phyloP scores from a whole-genome alignment of 2,113 vertebrate species.

The Leptodactylus fuscus region DNA sequence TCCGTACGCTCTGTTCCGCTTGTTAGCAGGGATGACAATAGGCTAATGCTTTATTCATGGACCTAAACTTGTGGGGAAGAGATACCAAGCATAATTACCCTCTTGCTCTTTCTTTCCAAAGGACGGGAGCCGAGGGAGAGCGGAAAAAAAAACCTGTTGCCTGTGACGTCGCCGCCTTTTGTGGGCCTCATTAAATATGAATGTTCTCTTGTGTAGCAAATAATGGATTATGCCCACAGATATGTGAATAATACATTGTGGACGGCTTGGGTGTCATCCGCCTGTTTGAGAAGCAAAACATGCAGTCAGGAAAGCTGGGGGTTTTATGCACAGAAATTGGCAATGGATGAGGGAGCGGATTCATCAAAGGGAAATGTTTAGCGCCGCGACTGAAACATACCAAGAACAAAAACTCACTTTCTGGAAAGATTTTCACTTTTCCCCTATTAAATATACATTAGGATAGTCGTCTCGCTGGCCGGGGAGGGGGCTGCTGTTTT shows the following conservation, averaged over 20 bases:
- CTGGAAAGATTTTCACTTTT: not conserved
- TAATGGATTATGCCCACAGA: slow-evolving; percentile 54
- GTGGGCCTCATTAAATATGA: slow-evolving; percentile 55
- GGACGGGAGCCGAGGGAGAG: slow-evolving; percentile 38
- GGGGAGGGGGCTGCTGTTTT: not conserved
- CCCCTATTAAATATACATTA: slow-evolving; percentile 15
- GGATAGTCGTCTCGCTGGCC: not conserved
- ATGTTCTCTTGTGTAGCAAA: slow-evolving; percentile 40
- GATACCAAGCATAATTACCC: slow-evolving; percentile 46
- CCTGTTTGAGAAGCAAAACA: slow-evolving; percentile 41
- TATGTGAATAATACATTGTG: slow-evolving; percentile 57
- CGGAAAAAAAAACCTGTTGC: slow-evolving; percentile 36
- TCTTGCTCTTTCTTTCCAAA: slow-evolving; percentile 37
- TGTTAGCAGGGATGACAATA: slow-evolving; percentile 47
- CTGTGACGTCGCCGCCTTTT: slow-evolving; percentile 33
- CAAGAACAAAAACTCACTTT: not conserved
- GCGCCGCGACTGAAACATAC: not conserved
- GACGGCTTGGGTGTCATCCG: slow-evolving; percentile 47
- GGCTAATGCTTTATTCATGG: slow-evolving; percentile 56
- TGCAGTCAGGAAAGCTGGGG: slow-evolving; percentile 22
- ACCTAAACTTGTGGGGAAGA: slow-evolving; percentile 41
- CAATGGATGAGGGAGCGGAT: not conserved
- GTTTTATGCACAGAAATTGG: slow-evolving; percentile 21
- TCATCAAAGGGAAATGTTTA: slow-evolving; percentile 53
- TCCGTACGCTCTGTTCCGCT: not conserved